These are phyloP conservation scores for Andinoacara biseriatus DNA, from an alignment of 2,113 vertebrate genomes.

Conservation along the genomic window DNA sequence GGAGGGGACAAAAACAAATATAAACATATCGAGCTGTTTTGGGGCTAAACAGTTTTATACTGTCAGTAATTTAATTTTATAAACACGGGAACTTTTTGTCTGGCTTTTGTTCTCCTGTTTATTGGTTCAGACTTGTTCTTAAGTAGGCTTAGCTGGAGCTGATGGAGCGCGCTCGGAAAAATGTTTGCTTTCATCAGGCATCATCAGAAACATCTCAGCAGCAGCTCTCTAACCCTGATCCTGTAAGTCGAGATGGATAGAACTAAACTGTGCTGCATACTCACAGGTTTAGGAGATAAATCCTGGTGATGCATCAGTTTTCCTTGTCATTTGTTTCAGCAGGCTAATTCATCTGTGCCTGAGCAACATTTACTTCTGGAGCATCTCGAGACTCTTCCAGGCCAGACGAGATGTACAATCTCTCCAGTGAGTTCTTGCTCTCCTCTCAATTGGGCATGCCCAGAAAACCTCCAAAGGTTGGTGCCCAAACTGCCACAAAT, in stretches of 20 bases:
- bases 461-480: too few relatives aligned
- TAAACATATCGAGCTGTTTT: not conserved
- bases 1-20: not conserved
- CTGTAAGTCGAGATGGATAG: rapidly evolving
- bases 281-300: not conserved
- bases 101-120: too few relatives aligned
- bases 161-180: not conserved
- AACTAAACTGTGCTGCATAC: not conserved
- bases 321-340: not conserved
- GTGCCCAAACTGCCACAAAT: too few relatives aligned
- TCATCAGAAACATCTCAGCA: not conserved
- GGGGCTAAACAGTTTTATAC: not conserved
- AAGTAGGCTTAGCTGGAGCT: not conserved
- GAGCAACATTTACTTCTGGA: not conserved
- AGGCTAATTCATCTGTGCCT: not conserved
- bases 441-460: not conserved
- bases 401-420: too few relatives aligned
- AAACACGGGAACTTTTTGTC: too few relatives aligned
- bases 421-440: not conserved
- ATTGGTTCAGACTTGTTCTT: not conserved
- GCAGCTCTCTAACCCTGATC: not conserved
- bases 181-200: not conserved
- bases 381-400: too few relatives aligned
- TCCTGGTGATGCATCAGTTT: not conserved
- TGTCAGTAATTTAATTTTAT: rapidly evolving